Evolutionary conservation across 1,140 invertebrate genomes (phyloP).

Genomic region (Macrobrachium nipponense): DNA sequence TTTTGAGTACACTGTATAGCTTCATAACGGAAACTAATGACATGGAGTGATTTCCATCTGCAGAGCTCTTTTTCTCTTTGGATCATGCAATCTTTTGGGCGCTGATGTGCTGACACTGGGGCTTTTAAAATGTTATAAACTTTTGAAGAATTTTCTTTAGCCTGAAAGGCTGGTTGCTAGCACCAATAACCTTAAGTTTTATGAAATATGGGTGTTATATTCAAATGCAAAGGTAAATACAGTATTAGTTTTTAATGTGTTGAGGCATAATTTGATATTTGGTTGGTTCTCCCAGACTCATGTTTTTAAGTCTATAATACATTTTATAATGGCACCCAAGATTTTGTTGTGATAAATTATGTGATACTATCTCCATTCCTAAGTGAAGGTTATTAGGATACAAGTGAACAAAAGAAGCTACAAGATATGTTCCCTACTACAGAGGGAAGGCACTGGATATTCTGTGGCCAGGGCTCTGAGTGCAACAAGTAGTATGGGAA

Average conservation of each 20-base stretch:
- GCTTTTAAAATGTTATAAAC: constrained; percentile 22
- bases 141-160: too few species aligned
- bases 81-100: constrained; percentile 21
- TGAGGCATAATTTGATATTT: constrained; percentile 1
- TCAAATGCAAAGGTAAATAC: too few species aligned
- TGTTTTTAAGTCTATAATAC: background rate
- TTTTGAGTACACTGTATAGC: background rate
- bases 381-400: background rate
- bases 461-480: constrained; percentile 51
- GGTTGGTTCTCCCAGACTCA: background rate
- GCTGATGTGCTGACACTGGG: constrained; percentile 48
- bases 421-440: constrained; percentile 58
- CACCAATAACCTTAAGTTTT: background rate
- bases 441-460: constrained; percentile 57
- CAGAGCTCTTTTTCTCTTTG: background rate
- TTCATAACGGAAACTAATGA: background rate
- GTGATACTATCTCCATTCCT: constrained; percentile 9
- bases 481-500: background rate
- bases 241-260: background rate
- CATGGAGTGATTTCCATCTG: background rate
- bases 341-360: constrained; percentile 10
- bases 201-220: background rate
- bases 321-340: constrained; percentile 36
- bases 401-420: constrained; percentile 34
- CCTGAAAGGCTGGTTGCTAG: background rate